Base-by-base conservation (phyloP, 1,140 invertebrate genomes). In the Heliothis subflexa region DNA sequence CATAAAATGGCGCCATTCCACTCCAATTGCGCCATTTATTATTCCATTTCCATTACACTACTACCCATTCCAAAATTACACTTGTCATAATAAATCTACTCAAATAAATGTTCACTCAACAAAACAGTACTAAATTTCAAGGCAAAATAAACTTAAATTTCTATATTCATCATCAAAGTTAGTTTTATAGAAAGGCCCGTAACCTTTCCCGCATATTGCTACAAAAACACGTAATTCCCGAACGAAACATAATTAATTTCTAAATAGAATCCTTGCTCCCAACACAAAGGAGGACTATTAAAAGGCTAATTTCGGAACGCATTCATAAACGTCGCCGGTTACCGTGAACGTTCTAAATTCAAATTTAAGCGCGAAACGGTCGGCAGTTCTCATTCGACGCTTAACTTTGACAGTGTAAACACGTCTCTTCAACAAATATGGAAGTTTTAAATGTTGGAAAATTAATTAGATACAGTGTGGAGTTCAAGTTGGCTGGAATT, bases 241-340 rank as follows among this genome's bases (percentile, higher is more conserved):
- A 52, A 33, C 55, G 55, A 16, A 71, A 71, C 68, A 71, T 71
- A 71, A 71, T 71, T 71, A 55, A 71, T 71, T 71, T 33, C 55
- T 64, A 62, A 25, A 54, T 25, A 16, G 47, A 59, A 33, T 25
- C 59, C 73, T 49, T 75, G 59, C 52, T 75, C 59, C 5, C 25
- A 64, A 55, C 62, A 77, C 62, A 77, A 77, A 72, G 28, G 50
- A 49, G 71, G 74, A 45, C 74, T 77, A 77, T 77, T 77, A 77
- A 77, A 77, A 77, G 50, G 62, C 74, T 77, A 77, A 77, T 77
- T 77, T 77, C 74, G 49, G 62, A 77, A 77, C 74, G 74, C 74
- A 77, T 77, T 77, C 74, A 77, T 77, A 77, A 66, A 66, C 74
- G 74, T 57, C 59, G 62, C 47, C 59, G 73, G 73, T 76, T 55